These are phyloP conservation scores for cat (Felis catus) DNA, from an alignment of 2,113 vertebrate genomes.

Conservation along the genomic window F.catus_Fca126_mat1.0 CM031422.1:12146001-12146500, in stretches of 20 bases:
- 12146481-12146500: background rate
- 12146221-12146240: too few relatives aligned
- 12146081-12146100: too few relatives aligned
- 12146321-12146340: background rate
- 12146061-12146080: background rate
- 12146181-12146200: too few relatives aligned
- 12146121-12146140: too few relatives aligned
- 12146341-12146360: background rate
- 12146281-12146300: background rate
- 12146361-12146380: background rate
- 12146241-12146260: too few relatives aligned
- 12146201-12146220: too few relatives aligned
- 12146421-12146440: background rate
- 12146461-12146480: background rate
- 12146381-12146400: background rate
- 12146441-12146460: background rate
- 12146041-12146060: background rate
- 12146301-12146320: background rate
- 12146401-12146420: background rate
- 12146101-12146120: too few relatives aligned
- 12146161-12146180: too few relatives aligned
- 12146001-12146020: too few relatives aligned
- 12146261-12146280: background rate
- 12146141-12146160: too few relatives aligned
- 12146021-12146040: background rate